Conservation (phyloP, 2,797 vertebrate genomes). For the Serranus cabrilla region DNA sequence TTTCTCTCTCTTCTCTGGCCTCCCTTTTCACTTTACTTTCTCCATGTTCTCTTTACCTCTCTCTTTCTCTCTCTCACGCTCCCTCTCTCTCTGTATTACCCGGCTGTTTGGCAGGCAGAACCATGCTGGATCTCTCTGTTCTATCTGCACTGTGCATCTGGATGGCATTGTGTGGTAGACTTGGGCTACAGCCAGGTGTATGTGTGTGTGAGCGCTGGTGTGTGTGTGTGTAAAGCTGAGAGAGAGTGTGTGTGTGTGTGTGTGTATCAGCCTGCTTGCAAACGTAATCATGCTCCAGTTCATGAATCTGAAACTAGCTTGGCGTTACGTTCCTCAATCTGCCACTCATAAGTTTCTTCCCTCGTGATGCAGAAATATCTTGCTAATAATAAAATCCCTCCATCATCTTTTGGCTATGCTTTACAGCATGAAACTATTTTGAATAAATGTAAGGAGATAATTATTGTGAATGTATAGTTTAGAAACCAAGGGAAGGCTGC, state of each 20-base stretch:
- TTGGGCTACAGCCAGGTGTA: constrained; percentile 77
- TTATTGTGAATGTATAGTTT: background rate
- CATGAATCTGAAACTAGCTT: constrained; percentile 69
- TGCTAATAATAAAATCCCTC: constrained; percentile 44
- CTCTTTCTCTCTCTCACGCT: constrained; percentile 14
- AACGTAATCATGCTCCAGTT: constrained; percentile 65
- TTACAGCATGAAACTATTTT: constrained; percentile 11
- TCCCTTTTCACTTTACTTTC: constrained; percentile 43
- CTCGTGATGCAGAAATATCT: constrained; percentile 32
- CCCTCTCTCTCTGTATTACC: constrained; percentile 53
- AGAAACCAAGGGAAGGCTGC: constrained; percentile 1
- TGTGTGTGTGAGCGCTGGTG: constrained; percentile 21
- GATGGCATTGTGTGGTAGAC: constrained; percentile 79
- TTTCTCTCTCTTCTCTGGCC: constrained; percentile 43
- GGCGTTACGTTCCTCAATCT: constrained; percentile 66
- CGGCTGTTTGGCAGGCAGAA: constrained; percentile 76
- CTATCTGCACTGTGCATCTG: constrained; percentile 84
- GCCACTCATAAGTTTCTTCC: constrained; percentile 61
- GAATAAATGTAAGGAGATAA: background rate
- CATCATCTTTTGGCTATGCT: constrained; percentile 42
- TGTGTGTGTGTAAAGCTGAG: constrained; percentile 17
- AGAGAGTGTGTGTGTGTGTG: background rate
- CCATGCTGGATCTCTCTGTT: constrained; percentile 73
- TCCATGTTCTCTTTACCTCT: constrained; percentile 30
- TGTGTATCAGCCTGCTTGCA: constrained; percentile 40